Base-by-base conservation (phyloP, 2,888 invertebrate species). In the Abscondita cerata region DNA sequence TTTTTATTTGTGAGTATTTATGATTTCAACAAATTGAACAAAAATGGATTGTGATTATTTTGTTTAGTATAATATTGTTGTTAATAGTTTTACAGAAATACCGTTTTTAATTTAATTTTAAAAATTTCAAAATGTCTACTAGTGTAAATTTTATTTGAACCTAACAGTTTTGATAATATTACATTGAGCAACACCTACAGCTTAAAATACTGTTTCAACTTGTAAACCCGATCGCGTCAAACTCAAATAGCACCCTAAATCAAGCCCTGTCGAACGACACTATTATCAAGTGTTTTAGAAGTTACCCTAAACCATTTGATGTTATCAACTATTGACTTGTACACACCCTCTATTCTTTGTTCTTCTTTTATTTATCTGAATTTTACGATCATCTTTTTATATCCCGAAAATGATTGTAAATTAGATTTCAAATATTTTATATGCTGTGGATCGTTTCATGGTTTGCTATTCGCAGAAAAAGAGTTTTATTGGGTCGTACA, bases 231-330 rank as follows among this genome's bases (percentile, higher is more conserved):
- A 65, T 59, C 59, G 55, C 55, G 48, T 62, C 65, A 65, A 62
- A 65, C 69, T 70, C 68, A 64, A 69, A 67, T 65, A 67, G 63
- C 66, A 67, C 66, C 61, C 68, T 75, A 74, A 73, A 75, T 75
- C 74, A 74, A 72, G 66, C 70, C 69, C 68, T 70, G 72, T 75
- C 74, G 73, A 75, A 74, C 69, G 73, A 73, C 75, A 74, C 74
- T 72, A 72, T 75, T 75, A 75, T 74, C 72, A 72, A 71, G 68
- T 71, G 73, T 70, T 73, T 69, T 64, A 71, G 69, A 66, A 70
- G 67, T 72, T 65, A 68, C 70, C 73, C 61, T 71, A 68, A 72
- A 71, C 71, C 71, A 71, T 70, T 73, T 71, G 72, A 73, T 75
- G 72, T 71, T 73, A 75, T 73, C 73, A 71, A 71, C 70, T 73